phyloP scores from a whole-genome alignment of 1,140 invertebrate genomes.

The Chrysoperla carnea region DNA sequence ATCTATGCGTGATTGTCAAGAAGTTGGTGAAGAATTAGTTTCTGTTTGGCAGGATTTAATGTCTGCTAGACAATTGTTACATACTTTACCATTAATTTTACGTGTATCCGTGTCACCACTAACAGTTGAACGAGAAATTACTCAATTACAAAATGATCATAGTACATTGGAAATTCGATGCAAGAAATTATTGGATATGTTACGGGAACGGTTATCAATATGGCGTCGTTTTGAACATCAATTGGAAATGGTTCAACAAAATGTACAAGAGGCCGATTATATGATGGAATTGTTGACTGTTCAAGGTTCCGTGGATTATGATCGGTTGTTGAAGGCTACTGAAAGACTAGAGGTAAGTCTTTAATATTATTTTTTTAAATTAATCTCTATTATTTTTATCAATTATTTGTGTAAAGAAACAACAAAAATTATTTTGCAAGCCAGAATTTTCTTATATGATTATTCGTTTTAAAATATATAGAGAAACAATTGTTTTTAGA shows the following conservation, averaged over 20 bases:
- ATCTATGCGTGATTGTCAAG: constrained; percentile 44
- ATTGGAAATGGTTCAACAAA: constrained; percentile 57
- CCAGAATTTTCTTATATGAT: too few relatives aligned
- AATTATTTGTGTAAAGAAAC: too few relatives aligned
- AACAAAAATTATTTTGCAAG: too few relatives aligned
- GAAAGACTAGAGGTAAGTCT: constrained; percentile 56
- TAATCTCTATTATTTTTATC: too few relatives aligned
- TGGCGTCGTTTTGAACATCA: constrained; percentile 60
- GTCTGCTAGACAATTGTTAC: constrained; percentile 48
- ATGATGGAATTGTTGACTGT: constrained; percentile 69
- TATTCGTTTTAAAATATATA: too few relatives aligned
- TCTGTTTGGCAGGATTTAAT: constrained; percentile 58
- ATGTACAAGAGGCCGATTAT: constrained; percentile 63
- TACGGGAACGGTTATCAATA: constrained; percentile 41
- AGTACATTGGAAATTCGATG: constrained; percentile 47
- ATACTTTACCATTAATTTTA: constrained; percentile 51
- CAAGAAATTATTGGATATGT: constrained; percentile 37
- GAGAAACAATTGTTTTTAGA: too few relatives aligned
- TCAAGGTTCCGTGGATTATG: constrained; percentile 63
- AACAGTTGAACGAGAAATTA: constrained; percentile 53
- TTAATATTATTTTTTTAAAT: background rate
- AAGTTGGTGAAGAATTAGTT: constrained; percentile 41
- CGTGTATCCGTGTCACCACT: constrained; percentile 54
- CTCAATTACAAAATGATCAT: constrained; percentile 51
- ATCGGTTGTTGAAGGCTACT: constrained; percentile 58